Evolutionary conservation across 2,888 invertebrate genomes (phyloP).

Genomic region (Hemistola chrysoprasaria): DNA sequence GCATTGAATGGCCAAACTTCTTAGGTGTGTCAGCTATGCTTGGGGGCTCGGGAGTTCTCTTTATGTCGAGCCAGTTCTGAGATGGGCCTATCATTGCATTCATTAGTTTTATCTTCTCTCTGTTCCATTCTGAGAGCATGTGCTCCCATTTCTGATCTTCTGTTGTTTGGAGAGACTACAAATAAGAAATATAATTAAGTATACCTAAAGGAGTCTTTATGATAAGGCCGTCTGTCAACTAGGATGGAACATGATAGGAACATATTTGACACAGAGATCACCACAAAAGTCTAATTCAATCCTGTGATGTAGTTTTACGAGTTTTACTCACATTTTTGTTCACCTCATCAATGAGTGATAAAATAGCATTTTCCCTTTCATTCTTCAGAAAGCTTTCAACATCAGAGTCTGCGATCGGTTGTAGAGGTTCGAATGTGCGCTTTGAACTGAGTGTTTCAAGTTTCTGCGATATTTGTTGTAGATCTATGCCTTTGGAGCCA

Average conservation of each 20-base stretch:
- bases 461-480: constrained; percentile 96
- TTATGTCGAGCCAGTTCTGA: constrained; percentile 90
- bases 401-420: constrained; percentile 95
- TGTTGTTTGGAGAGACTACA: constrained; percentile 84
- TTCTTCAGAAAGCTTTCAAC: constrained; percentile 94
- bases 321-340: constrained; percentile 88
- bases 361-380: constrained; percentile 96
- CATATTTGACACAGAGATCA: too few species aligned
- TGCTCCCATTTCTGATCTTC: constrained; percentile 89
- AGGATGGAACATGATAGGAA: too few species aligned
- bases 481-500: constrained; percentile 95
- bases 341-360: constrained; percentile 95
- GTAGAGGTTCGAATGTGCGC: constrained; percentile 93
- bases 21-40: constrained; percentile 82
- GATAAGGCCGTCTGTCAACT: too few species aligned
- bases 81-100: constrained; percentile 94
- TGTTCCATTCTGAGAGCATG: constrained; percentile 94
- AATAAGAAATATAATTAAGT: constrained; percentile 20
- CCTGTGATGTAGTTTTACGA: too few species aligned
- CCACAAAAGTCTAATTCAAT: too few species aligned
- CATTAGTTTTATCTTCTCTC: constrained; percentile 93
- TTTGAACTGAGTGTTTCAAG: constrained; percentile 93
- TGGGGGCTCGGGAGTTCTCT: constrained; percentile 85
- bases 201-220: too few species aligned
- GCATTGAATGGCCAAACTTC: constrained; percentile 81